Percentiles rank a stretch among this genome's conserved stretches.
These are phyloP conservation scores for Eptatretus atami DNA, from an alignment of 2,797 vertebrate genomes.

Conservation along the genomic window DNA sequence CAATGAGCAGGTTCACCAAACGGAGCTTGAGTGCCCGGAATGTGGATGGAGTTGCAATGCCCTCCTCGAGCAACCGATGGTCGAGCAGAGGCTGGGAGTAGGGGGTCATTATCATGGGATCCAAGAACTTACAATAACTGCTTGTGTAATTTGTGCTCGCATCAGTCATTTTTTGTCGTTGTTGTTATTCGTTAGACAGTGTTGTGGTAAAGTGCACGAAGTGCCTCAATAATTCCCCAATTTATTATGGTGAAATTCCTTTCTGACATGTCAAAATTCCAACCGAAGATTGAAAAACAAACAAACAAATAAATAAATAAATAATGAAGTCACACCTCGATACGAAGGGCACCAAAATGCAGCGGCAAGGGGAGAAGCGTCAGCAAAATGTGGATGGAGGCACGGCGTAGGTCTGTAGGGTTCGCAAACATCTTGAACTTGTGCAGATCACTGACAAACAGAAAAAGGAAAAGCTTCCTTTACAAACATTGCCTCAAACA, in stretches of 20 bases:
- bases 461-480: constrained; percentile 7
- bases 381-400: constrained; percentile 48
- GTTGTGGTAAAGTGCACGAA: too few relatives aligned
- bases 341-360: constrained; percentile 45
- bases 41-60: constrained; percentile 28
- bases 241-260: too few relatives aligned
- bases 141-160: too few relatives aligned
- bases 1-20: constrained; percentile 48
- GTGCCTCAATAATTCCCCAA: too few relatives aligned
- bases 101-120: neutral
- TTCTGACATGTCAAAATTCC: too few relatives aligned
- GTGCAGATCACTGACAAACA: constrained; percentile 32
- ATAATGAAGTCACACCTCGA: constrained; percentile 22
- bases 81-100: neutral
- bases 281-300: too few relatives aligned
- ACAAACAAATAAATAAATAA: too few relatives aligned
- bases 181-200: too few relatives aligned
- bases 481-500: neutral
- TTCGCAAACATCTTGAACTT: constrained; percentile 59
- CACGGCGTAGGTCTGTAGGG: constrained; percentile 44
- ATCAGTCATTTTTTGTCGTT: too few relatives aligned
- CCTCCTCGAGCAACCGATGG: constrained; percentile 4
- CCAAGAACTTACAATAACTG: too few relatives aligned
- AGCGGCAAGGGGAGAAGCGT: constrained; percentile 50
- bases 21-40: constrained; percentile 54